Percentiles rank a stretch among this genome's conserved stretches.
Evolutionary conservation across 1,140 invertebrate genomes (phyloP).

Genomic region (Zeugodacus cucurbitae): DNA sequence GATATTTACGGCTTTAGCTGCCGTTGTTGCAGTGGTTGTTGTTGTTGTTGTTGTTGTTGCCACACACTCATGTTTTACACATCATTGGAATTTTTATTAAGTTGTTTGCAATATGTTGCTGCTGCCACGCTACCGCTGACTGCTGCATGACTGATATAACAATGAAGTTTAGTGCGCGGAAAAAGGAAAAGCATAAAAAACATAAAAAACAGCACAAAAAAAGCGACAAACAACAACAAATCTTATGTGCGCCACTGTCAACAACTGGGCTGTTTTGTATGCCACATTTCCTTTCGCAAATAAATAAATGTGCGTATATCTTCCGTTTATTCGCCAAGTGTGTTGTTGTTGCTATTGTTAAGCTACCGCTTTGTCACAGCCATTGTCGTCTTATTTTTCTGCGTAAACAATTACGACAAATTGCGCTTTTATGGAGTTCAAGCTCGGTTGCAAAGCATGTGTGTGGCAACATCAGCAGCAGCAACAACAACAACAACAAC

Average conservation of each 20-base stretch:
- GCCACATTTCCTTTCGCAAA: constrained; percentile 42
- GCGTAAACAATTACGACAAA: constrained; percentile 66
- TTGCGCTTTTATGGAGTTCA: constrained; percentile 62
- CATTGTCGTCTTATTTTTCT: constrained; percentile 56
- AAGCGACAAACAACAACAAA: background rate
- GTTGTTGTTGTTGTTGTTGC: background rate
- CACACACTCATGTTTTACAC: constrained; percentile 54
- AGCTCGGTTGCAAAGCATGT: background rate
- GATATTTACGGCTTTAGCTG: background rate
- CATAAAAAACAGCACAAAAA: background rate
- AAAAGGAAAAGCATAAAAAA: background rate
- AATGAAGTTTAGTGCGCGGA: background rate
- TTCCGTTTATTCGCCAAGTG: background rate
- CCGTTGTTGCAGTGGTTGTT: background rate
- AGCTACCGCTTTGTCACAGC: background rate
- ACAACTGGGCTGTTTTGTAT: constrained; percentile 38
- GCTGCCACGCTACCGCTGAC: background rate
- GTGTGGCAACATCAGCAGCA: background rate
- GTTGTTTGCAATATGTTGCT: constrained; percentile 54
- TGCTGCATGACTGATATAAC: background rate
- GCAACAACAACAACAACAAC: background rate
- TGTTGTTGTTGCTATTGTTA: constrained; percentile 21
- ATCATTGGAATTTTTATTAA: constrained; percentile 63
- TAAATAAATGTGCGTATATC: background rate
- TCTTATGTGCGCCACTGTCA: background rate